Conservation (phyloP, 2,113 vertebrate genomes). For the Notarius lentiginosus region DNA sequence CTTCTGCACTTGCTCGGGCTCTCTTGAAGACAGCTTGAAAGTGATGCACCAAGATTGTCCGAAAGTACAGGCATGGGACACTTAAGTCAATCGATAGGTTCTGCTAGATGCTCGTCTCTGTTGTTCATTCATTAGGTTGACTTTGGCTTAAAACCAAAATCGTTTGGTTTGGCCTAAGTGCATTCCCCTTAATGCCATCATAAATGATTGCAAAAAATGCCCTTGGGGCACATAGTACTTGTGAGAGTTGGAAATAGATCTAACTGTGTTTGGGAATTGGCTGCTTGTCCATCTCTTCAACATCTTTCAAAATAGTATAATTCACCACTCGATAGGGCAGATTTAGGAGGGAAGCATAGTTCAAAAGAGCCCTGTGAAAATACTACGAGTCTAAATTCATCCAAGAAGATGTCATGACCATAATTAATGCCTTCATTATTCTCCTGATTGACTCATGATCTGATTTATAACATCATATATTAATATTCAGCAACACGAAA, state of each 20-base stretch:
- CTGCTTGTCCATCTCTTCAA: conserved; percentile 9
- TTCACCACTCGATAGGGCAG: conserved; percentile 35
- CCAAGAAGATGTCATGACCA: conserved; percentile 45
- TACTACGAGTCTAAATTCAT: conserved; percentile 43
- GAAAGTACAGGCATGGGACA: conserved; percentile 4
- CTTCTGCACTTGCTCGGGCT: neutral
- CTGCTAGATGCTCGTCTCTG: conserved; percentile 14
- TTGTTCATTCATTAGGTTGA: conserved; percentile 34
- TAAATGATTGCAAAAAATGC: conserved; percentile 31
- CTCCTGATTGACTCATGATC: conserved; percentile 28
- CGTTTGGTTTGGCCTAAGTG: conserved; percentile 18
- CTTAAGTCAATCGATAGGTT: conserved; percentile 30
- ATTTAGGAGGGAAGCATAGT: conserved; percentile 34
- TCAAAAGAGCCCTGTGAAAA: conserved; percentile 37
- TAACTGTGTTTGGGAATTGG: neutral
- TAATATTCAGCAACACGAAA: conserved; percentile 44
- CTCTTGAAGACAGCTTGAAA: conserved; percentile 9
- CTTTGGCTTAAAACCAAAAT: conserved; percentile 34
- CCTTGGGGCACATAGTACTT: conserved; percentile 32
- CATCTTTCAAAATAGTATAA: conserved; percentile 37
- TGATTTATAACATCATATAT: conserved; percentile 28
- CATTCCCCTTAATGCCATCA: conserved; percentile 32
- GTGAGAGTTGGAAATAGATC: neutral
- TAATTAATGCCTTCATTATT: conserved; percentile 44
- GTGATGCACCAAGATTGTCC: neutral